Percentiles rank a stretch among this genome's conserved stretches.
Evolutionary conservation across 2,797 vertebrate species (phyloP).

Genomic region (Muraenolepis orangiensis): DNA sequence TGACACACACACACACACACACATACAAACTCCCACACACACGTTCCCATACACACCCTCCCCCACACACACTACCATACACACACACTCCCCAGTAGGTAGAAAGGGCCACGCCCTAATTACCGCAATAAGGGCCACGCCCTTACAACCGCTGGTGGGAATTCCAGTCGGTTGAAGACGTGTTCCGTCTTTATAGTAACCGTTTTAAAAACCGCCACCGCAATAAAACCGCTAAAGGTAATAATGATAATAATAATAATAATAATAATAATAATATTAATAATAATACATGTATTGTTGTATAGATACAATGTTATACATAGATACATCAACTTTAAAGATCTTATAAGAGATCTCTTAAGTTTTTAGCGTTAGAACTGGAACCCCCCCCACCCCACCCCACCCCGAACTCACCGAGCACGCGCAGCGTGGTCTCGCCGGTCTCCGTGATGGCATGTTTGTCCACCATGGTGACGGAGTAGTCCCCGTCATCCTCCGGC

Average conservation of each 20-base stretch:
- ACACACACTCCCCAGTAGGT: background rate
- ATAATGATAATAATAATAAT: no score
- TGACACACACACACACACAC: background rate
- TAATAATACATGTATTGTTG: no score
- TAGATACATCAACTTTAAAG: no score
- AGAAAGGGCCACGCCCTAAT: background rate
- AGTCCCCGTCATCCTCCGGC: conserved; percentile 32
- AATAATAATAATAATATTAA: no score
- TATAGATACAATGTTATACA: no score
- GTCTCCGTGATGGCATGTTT: rapidly evolving
- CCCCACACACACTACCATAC: background rate
- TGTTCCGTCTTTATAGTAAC: no score
- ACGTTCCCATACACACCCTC: background rate
- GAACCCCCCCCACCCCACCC: background rate
- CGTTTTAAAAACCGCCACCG: no score
- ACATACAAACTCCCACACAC: background rate
- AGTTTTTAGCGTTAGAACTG: background rate
- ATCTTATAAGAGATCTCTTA: no score
- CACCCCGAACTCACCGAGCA: conserved; percentile 48
- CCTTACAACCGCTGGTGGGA: no score
- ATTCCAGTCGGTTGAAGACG: no score
- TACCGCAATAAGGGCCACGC: no score
- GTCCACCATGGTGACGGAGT: rapidly evolving
- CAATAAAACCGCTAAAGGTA: no score
- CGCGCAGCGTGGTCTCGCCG: background rate